phyloP scores from a whole-genome alignment of 1,140 invertebrate species.

The Gryon sp. region DNA sequence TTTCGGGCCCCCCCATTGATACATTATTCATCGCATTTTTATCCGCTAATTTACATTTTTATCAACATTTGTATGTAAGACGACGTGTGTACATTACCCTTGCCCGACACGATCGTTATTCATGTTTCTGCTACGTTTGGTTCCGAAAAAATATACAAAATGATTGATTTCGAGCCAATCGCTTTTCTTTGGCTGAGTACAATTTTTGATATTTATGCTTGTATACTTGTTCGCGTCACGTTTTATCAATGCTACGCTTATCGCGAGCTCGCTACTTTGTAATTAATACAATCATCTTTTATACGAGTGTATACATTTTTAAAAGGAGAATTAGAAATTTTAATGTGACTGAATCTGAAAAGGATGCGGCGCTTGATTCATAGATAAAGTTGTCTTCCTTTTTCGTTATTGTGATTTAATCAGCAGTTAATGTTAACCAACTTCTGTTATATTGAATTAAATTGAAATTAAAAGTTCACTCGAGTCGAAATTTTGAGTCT shows the following conservation, averaged over 20 bases:
- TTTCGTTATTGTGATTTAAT: no score
- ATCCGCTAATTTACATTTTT: constrained; percentile 37
- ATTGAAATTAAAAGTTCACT: no score
- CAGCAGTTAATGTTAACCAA: no score
- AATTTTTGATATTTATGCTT: constrained; percentile 8
- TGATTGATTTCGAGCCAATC: constrained; percentile 27
- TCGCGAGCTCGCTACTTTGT: not conserved
- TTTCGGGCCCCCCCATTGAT: constrained; percentile 44
- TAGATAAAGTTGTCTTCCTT: no score
- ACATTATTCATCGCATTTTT: constrained; percentile 53
- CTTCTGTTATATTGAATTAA: no score
- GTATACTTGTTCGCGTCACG: not conserved
- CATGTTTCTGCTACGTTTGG: constrained; percentile 20
- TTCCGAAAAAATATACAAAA: constrained; percentile 30
- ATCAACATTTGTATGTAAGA: constrained; percentile 42
- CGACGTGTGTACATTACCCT: constrained; percentile 38
- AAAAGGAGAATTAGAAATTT: no score
- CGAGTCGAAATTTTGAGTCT: no score
- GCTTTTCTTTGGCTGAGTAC: not conserved
- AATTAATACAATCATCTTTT: no score
- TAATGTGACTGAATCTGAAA: no score
- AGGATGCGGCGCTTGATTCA: no score
- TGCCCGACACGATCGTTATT: constrained; percentile 50
- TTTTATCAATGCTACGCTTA: not conserved
- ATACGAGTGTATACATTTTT: no score